Percentiles rank a stretch among this genome's conserved stretches.
phyloP scores from a whole-genome alignment of 2,113 vertebrate genomes.

The Ondatra zibethicus region DNA sequence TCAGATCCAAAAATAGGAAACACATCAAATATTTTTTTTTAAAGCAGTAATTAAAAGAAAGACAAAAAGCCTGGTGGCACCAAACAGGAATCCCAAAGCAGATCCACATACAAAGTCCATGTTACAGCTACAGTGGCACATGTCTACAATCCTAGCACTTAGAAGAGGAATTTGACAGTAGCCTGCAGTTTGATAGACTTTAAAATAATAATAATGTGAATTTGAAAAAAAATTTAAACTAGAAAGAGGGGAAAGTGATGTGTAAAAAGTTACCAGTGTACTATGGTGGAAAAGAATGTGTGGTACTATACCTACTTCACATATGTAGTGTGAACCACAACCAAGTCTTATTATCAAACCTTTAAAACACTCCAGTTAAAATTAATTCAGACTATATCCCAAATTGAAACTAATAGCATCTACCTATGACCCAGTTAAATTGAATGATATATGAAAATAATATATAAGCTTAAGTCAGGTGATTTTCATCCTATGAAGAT shows the following conservation, averaged over 20 bases:
- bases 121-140: background rate
- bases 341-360: background rate
- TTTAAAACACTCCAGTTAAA: background rate
- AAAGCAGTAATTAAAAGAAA: background rate
- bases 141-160: background rate
- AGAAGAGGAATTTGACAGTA: background rate
- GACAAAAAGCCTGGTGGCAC: background rate
- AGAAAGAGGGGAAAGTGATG: background rate
- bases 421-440: background rate
- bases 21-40: background rate
- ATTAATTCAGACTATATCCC: background rate
- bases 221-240: background rate
- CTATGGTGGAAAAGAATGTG: background rate
- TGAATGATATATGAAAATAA: background rate
- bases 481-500: background rate
- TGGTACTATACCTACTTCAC: background rate
- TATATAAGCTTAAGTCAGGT: background rate
- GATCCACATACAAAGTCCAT: too few relatives aligned
- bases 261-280: background rate
- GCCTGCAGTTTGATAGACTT: background rate
- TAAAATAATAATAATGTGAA: background rate
- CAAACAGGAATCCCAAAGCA: background rate
- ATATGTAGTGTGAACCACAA: background rate
- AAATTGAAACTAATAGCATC: background rate
- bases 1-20: background rate